Base-by-base conservation (phyloP, 2,113 vertebrate genomes). In the Anser brachyrhynchus region DNA sequence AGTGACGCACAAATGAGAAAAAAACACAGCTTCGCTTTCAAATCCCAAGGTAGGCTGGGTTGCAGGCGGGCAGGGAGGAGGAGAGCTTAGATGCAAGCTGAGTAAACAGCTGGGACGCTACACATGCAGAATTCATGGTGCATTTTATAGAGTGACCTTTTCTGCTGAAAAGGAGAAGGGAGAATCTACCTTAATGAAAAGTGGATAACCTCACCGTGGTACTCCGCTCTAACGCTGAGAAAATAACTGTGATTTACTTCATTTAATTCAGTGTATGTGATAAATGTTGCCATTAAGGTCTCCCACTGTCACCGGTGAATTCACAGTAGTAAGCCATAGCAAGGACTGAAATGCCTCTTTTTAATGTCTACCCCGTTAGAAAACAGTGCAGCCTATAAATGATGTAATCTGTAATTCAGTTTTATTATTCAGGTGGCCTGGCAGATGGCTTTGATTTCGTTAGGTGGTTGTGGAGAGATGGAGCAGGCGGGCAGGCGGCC, bases 321-420 rank as follows among this genome's bases (percentile, higher is more conserved):
- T 58, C 73, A n/a, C 55, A 61, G 86, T 82, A 87, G 92, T 39
- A 93, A 97, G 92, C 96, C 95, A 94, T 87, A 96, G 84, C 82
- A 90, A 89, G 23, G 74, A 57, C 57, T 76, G 15, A 69, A 90
- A 85, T 51, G 88, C 54, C 89, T 93, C 84, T 39, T 76, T 88
- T 95, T 78, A 51, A 87, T 84, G 65, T 82, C 83, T 77, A 28
- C n/a, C 46, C 70, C 83, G 83, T 58, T 84, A 80, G 79, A 67
- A 82, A 64, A 57, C 70, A 95, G 75, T 74, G 62, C 93, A 87
- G 84, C 65, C 85, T 90, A 20, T 23, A 44, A 62, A 22, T n/a
- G 33, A 62, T 1, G 35, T 72, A 6, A 51, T 2, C 22, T 2
- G 2, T 83, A 41, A 85, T 20, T 88, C 84, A 62, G 80, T 70